phyloP scores from a whole-genome alignment of 2,888 invertebrate genomes.

The Euplexia lucipara region DNA sequence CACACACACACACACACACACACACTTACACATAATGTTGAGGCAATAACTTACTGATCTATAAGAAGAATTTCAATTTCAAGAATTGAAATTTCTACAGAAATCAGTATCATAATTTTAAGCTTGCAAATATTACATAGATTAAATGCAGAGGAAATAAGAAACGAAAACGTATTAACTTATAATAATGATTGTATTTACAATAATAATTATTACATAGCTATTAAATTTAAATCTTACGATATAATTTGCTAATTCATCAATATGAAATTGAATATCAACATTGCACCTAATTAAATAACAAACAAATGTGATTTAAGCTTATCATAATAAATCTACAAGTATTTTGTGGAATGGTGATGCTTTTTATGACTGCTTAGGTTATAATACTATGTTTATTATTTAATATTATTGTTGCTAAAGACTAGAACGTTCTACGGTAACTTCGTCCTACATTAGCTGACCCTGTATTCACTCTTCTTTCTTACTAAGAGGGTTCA shows the following conservation, averaged over 20 bases:
- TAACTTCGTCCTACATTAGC: too few species aligned
- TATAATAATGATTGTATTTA: constrained; percentile 36
- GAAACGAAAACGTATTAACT: neutral
- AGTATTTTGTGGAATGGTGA: constrained; percentile 16
- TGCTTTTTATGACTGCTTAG: constrained; percentile 18
- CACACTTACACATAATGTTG: too few species aligned
- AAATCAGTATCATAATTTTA: neutral
- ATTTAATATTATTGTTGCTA: constrained; percentile 35
- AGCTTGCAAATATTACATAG: neutral
- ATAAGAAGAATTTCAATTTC: too few species aligned
- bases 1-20: too few species aligned
- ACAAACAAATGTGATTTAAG: neutral
- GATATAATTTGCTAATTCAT: constrained; percentile 11
- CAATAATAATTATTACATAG: constrained; percentile 18
- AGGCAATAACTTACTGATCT: neutral
- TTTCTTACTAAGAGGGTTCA: too few species aligned
- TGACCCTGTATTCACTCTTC: too few species aligned
- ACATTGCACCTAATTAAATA: constrained; percentile 2
- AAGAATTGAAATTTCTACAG: too few species aligned
- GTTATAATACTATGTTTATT: constrained; percentile 23
- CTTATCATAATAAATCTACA: neutral
- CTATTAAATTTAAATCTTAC: constrained; percentile 19
- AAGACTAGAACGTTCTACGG: constrained; percentile 59
- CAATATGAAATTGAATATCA: neutral
- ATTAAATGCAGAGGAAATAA: neutral